Evolutionary conservation across 1,140 invertebrate genomes (phyloP).

Genomic region (Nymphalis io): DNA sequence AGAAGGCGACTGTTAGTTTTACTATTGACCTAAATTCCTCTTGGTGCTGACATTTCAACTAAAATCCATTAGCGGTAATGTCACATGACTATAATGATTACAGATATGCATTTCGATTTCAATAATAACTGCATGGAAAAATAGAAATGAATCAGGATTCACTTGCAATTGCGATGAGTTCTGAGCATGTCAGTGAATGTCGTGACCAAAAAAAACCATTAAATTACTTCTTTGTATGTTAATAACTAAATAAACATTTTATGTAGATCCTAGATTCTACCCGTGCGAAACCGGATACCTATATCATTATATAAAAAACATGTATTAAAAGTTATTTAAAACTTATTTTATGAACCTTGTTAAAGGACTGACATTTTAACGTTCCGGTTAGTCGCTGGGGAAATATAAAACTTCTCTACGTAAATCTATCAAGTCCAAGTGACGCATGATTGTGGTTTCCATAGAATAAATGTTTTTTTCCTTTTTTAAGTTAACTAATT

Average conservation of each 20-base stretch:
- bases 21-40: slow-evolving; percentile 56
- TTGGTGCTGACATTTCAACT: slow-evolving; percentile 31
- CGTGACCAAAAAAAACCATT: too few relatives aligned
- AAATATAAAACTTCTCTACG: slow-evolving; percentile 4
- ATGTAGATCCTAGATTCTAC: too few relatives aligned
- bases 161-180: too few relatives aligned
- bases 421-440: slow-evolving; percentile 6
- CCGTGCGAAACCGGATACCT: too few relatives aligned
- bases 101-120: slow-evolving; percentile 4
- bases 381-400: background rate
- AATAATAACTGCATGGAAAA: background rate
- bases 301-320: background rate
- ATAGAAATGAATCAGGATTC: background rate
- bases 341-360: background rate
- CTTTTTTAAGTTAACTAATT: too few relatives aligned
- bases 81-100: slow-evolving; percentile 4
- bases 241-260: too few relatives aligned
- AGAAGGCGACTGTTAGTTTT: slow-evolving; percentile 49
- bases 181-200: too few relatives aligned
- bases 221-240: too few relatives aligned
- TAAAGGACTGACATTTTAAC: background rate
- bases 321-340: background rate
- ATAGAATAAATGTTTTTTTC: too few relatives aligned
- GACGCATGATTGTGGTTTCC: background rate
- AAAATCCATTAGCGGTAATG: slow-evolving; percentile 22